These are phyloP conservation scores for Synergus umbraculus DNA, from an alignment of 2,888 invertebrate species.

Conservation along the genomic window DNA sequence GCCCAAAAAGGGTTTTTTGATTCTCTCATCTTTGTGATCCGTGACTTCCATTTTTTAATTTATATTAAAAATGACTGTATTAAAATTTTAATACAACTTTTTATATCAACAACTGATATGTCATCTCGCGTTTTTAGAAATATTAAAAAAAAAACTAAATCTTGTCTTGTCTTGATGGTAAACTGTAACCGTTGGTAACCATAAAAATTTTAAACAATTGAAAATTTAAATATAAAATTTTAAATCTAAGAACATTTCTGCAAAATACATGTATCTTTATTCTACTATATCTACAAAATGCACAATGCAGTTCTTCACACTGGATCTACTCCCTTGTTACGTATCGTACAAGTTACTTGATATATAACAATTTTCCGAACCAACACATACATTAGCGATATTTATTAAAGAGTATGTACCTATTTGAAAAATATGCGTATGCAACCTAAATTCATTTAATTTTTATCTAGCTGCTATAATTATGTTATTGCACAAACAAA, in stretches of 20 bases:
- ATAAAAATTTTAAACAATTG: neutral
- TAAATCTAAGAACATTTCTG: neutral
- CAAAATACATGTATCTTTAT: conserved; percentile 36
- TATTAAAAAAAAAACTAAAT: neutral
- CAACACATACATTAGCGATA: conserved; percentile 15
- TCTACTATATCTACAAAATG: conserved; percentile 34
- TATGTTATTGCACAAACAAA: neutral
- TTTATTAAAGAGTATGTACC: neutral
- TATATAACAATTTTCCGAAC: conserved; percentile 16
- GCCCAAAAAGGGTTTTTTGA: conserved; percentile 88
- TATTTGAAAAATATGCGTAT: conserved; percentile 2
- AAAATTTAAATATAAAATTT: neutral
- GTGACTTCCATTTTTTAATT: neutral
- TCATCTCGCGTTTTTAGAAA: neutral
- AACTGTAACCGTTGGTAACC: neutral
- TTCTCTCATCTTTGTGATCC: conserved; percentile 64
- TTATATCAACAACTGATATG: neutral
- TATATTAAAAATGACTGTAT: neutral
- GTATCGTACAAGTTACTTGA: conserved; percentile 5
- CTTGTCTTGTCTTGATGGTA: neutral
- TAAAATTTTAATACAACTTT: neutral
- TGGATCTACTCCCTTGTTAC: neutral
- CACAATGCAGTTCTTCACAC: conserved; percentile 24
- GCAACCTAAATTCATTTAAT: neutral
- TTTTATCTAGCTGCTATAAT: no score